These are phyloP conservation scores for Seira musarum DNA, from an alignment of 2,888 invertebrate species.

Conservation along the genomic window DNA sequence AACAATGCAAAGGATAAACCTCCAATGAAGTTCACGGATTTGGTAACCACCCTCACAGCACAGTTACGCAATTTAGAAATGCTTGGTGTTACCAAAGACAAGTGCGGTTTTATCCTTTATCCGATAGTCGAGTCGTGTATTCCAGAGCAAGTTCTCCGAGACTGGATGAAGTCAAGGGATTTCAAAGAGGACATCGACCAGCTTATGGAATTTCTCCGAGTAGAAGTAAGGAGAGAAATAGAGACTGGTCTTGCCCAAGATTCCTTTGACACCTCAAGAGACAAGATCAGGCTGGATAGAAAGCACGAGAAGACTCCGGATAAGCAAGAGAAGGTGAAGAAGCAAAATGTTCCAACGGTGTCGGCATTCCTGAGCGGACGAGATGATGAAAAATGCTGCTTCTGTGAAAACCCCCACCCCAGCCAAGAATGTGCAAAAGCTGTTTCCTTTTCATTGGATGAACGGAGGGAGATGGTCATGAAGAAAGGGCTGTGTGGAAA, in stretches of 20 bases:
- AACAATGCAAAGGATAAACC: neutral
- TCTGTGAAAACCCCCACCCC: neutral
- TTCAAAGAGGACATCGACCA: conserved; percentile 20
- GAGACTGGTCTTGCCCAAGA: conserved; percentile 1
- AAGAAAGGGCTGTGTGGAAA: neutral
- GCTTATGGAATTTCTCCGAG: conserved; percentile 18
- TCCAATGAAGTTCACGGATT: conserved; percentile 8
- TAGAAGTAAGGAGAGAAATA: neutral
- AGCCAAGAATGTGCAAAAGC: neutral
- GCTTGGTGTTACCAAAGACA: conserved; percentile 33
- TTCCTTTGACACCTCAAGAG: neutral
- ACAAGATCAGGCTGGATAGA: too few relatives aligned
- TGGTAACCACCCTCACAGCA: conserved; percentile 2
- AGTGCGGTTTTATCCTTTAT: conserved; percentile 28
- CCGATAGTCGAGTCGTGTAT: conserved; percentile 40
- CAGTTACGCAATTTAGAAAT: conserved; percentile 36
- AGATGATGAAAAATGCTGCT: neutral
- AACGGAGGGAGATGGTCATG: neutral
- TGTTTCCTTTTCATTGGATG: neutral
- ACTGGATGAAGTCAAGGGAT: conserved; percentile 58
- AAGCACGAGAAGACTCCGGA: neutral
- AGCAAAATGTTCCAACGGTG: too few relatives aligned
- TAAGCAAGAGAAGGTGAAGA: too few relatives aligned
- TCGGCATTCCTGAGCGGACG: too few relatives aligned
- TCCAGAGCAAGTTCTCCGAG: conserved; percentile 44